Percentiles rank a stretch among this genome's conserved stretches.
These are phyloP conservation scores for Enteromius anoplus DNA, from an alignment of 2,797 vertebrate genomes.

Conservation along the genomic window DNA sequence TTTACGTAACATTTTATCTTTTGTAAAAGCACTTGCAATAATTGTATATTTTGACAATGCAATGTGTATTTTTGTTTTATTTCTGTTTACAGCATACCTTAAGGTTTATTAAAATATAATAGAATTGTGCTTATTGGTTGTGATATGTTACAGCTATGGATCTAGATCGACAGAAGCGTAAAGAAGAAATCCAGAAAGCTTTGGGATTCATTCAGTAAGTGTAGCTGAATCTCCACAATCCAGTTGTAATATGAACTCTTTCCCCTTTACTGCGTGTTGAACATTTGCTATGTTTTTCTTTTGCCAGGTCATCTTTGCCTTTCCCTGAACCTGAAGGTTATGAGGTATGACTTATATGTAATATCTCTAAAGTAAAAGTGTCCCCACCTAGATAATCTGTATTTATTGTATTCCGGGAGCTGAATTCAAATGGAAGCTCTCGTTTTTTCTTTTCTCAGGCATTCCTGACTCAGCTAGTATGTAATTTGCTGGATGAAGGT, in stretches of 20 bases:
- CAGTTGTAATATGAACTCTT: not conserved
- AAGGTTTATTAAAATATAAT: not conserved
- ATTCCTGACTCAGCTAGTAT: slow-evolving; percentile 93
- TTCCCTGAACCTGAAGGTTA: slow-evolving; percentile 92
- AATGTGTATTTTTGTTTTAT: not conserved
- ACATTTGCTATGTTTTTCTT: slow-evolving; percentile 31
- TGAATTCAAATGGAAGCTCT: not conserved
- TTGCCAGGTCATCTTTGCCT: slow-evolving; percentile 91
- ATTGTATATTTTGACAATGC: not conserved
- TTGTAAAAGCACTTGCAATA: not conserved
- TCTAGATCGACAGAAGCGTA: slow-evolving; percentile 91
- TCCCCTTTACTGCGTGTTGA: not conserved
- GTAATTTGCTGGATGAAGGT: slow-evolving; percentile 93
- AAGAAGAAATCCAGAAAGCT: slow-evolving; percentile 96
- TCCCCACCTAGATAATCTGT: not conserved
- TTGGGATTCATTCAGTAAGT: slow-evolving; percentile 98
- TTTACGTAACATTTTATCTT: not conserved
- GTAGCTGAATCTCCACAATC: not conserved
- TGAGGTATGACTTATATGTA: slow-evolving; percentile 75
- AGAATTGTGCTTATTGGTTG: not conserved
- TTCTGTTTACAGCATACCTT: not conserved
- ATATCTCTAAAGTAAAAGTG: not conserved
- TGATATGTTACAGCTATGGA: slow-evolving; percentile 69
- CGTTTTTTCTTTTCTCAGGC: slow-evolving; percentile 69
- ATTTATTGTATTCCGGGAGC: not conserved